Base-by-base conservation (phyloP, 1,140 invertebrate genomes). In the Uloborus diversus region DNA sequence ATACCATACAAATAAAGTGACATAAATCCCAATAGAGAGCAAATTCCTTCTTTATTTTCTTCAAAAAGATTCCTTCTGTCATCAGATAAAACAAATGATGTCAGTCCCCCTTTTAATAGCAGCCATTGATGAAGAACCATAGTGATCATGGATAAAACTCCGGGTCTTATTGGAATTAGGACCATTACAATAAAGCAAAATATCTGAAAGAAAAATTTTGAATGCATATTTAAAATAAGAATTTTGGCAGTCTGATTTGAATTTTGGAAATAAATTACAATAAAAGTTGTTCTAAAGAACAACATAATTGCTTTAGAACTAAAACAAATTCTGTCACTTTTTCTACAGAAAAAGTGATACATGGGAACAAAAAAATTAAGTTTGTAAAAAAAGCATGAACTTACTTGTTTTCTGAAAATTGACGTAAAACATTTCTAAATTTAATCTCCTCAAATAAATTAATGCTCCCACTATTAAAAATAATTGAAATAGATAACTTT, bases 31-130 rank as follows among this genome's bases (percentile, higher is more conserved):
- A 92, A 87, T 32, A 91, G 88, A 0, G 96, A 96, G 35, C 91
- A 90, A 47, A 98, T 88, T 0, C 96, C 96, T 89, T 98, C 96
- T 82, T 94, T 90, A 86, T 99, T 99, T 0, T 95, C 93, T 75
- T 90, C 88, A 0, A 97, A 51, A 61, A 96, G 89, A 82, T 89
- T 90, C 28, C 61, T 91, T 87, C 87, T 85, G 13, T 86, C 83
- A 49, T 90, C 87, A 78, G 90, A 88, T 56, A 96, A 89, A 14
- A 97, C 90, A 89, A 92, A 96, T 2, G 91, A 83, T 57, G 91
- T 89, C 9, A 95, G 84, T 9, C 91, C 91, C 57, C 64, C 62
- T 66, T 84, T 83, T 20, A 87, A 89, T 20, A 97, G 85, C 0
- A 90, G 76, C 59, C 90, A 86, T 85, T 98, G 93, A 85, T 97